Conservation (phyloP, 1,140 invertebrate genomes). For the Pentalonia nigronervosa region DNA sequence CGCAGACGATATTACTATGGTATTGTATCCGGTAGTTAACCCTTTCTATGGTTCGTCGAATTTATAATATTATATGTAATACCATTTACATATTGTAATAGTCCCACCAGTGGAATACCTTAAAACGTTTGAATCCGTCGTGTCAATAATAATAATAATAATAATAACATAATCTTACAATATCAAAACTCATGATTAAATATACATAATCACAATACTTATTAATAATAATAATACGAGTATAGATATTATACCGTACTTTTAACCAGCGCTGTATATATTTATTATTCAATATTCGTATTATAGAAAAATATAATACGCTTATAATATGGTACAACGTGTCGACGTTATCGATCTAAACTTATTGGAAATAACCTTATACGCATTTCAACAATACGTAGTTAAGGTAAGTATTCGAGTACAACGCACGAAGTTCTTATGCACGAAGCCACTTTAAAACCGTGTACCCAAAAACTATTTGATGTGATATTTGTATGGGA, state of each 20-base stretch:
- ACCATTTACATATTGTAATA: not conserved
- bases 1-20: not conserved
- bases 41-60: not conserved
- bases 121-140: not conserved
- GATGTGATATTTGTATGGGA: not conserved
- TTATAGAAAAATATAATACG: not conserved
- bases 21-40: not conserved
- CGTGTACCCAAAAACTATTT: not conserved
- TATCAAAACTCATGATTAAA: not conserved
- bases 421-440: not conserved
- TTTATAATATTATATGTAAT: not conserved
- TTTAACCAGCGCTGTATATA: not conserved
- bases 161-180: not conserved
- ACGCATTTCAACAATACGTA: not conserved
- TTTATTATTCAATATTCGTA: not conserved
- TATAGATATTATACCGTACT: not conserved
- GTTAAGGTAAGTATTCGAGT: not conserved
- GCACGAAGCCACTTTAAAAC: not conserved
- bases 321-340: not conserved
- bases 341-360: not conserved
- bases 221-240: not conserved
- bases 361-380: not conserved
- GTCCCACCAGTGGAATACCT: not conserved
- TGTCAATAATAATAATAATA: not conserved
- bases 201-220: constrained; percentile 1